phyloP scores from a whole-genome alignment of 2,888 invertebrate genomes.

The Chrysodeixis includens region DNA sequence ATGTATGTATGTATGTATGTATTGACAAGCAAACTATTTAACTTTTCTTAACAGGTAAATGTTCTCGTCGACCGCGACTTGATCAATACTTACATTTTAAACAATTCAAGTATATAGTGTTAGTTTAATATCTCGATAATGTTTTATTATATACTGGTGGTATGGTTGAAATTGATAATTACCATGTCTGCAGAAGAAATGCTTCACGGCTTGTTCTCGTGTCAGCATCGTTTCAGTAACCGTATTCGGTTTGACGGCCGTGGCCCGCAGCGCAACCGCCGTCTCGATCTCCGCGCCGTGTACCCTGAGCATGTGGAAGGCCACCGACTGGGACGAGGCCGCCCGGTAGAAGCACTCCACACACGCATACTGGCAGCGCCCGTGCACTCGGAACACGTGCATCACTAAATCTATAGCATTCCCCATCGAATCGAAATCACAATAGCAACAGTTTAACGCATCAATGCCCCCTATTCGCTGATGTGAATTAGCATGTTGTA shows the following conservation, averaged over 20 bases:
- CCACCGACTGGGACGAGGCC: slow-evolving; percentile 89
- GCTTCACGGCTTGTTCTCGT: slow-evolving; percentile 75
- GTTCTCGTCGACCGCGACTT: too few species aligned
- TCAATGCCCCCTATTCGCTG: slow-evolving; percentile 75
- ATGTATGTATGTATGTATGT: too few species aligned
- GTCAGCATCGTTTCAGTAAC: slow-evolving; percentile 62
- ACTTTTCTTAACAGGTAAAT: too few species aligned
- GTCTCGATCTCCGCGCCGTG: slow-evolving; percentile 64
- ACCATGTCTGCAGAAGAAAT: slow-evolving; percentile 72
- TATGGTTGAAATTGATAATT: slow-evolving; percentile 22
- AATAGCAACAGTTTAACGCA: slow-evolving; percentile 90
- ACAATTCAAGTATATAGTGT: too few species aligned
- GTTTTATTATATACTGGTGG: too few species aligned
- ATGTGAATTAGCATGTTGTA: slow-evolving; percentile 80
- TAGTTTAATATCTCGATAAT: too few species aligned
- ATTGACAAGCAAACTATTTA: too few species aligned
- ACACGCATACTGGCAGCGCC: slow-evolving; percentile 90
- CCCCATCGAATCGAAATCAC: slow-evolving; percentile 78
- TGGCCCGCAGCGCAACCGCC: slow-evolving; percentile 63
- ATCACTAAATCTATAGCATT: slow-evolving; percentile 81
- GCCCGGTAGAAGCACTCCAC: slow-evolving; percentile 92
- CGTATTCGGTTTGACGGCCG: slow-evolving; percentile 51
- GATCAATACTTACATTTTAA: too few species aligned
- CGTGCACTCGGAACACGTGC: slow-evolving; percentile 91
- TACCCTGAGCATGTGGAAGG: slow-evolving; percentile 86